These are phyloP conservation scores for Poecile montanus DNA, from an alignment of 2,797 vertebrate species.

Conservation along the genomic window DNA sequence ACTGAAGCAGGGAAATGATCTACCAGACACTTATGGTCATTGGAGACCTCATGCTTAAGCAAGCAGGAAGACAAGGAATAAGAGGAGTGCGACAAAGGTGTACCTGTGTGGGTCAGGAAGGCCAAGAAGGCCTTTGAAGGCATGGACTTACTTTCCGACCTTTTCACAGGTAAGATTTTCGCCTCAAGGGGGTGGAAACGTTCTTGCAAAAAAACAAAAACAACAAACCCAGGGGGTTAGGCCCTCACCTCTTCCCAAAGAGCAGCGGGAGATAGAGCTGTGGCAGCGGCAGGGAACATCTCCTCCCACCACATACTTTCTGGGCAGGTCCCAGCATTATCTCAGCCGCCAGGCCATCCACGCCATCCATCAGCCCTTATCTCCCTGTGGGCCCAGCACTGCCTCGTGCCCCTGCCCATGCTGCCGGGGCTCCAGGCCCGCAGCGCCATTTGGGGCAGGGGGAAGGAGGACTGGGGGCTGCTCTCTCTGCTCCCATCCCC, in stretches of 20 bases:
- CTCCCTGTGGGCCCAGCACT: neutral
- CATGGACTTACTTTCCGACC: neutral
- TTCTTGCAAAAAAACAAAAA: neutral
- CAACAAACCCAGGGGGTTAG: neutral
- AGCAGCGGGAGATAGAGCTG: neutral
- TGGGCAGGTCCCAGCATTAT: neutral
- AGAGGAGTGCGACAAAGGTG: neutral
- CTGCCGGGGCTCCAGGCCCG: rapidly evolving
- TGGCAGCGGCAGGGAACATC: neutral
- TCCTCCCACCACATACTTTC: slow-evolving; percentile 26
- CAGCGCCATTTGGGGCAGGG: rapidly evolving
- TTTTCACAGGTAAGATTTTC: neutral
- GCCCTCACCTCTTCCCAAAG: neutral
- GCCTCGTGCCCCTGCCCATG: rapidly evolving
- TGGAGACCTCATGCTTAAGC: rapidly evolving
- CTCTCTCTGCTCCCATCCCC: rapidly evolving
- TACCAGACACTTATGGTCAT: too few species aligned
- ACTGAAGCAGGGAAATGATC: neutral
- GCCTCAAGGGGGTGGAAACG: neutral
- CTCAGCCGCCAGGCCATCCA: neutral
- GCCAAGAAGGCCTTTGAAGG: neutral
- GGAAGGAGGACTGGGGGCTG: neutral
- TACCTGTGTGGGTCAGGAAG: neutral
- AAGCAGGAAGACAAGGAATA: neutral
- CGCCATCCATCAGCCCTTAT: slow-evolving; percentile 23